These are phyloP conservation scores for Thryonomys swinderianus DNA, from an alignment of 2,113 vertebrate genomes.

Conservation along the genomic window DNA sequence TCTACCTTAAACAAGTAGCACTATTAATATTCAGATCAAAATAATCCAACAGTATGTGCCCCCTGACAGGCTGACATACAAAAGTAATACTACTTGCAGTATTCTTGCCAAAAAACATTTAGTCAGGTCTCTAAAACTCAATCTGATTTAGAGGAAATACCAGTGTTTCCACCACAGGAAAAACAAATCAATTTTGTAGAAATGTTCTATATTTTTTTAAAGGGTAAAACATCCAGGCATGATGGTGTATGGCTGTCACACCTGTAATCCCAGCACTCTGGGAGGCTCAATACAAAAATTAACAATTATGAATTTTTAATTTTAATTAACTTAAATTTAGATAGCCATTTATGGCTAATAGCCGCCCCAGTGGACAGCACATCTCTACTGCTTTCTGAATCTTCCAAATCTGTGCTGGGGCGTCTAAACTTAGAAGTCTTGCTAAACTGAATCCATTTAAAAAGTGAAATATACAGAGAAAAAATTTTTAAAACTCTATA, in stretches of 20 bases:
- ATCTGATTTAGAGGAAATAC: background rate
- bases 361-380: too few species aligned
- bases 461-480: too few species aligned
- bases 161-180: background rate
- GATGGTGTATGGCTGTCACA: background rate
- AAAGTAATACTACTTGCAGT: background rate
- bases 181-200: background rate
- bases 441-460: too few species aligned
- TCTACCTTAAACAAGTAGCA: background rate
- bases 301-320: too few species aligned
- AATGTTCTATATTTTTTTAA: background rate
- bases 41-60: background rate
- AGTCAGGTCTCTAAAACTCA: background rate
- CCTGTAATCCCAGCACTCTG: background rate
- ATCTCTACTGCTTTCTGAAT: too few species aligned
- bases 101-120: constrained; percentile 2
- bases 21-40: background rate
- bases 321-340: too few species aligned
- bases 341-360: too few species aligned
- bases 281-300: background rate
- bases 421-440: too few species aligned
- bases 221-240: background rate
- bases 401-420: too few species aligned
- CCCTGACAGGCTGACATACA: background rate
- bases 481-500: too few species aligned